Conservation (phyloP, 37 sponge, comb jelly and placozoan species). For the Eunapius fragilis region DNA sequence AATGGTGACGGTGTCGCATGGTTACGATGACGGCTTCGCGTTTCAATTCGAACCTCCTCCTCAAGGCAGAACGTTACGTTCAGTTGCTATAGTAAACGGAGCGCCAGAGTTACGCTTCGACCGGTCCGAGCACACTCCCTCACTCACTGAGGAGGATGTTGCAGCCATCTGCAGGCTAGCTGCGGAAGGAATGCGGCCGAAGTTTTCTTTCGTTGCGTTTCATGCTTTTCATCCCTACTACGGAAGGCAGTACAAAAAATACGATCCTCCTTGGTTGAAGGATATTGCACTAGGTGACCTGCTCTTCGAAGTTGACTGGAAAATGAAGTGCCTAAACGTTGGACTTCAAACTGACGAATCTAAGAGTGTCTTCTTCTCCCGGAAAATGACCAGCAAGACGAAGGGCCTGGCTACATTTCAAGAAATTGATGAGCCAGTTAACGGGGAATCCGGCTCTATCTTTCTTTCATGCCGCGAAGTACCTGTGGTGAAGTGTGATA, state of each 20-base stretch:
- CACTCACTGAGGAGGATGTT: conserved; percentile 55
- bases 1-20: too few species aligned
- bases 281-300: conserved; percentile 42
- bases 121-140: conserved; percentile 15
- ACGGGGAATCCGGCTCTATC: conserved; percentile 14
- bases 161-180: conserved; percentile 9
- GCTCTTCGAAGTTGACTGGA: conserved; percentile 52
- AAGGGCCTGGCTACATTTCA: conserved; percentile 25
- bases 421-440: conserved; percentile 22
- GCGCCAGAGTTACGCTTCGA: conserved; percentile 35
- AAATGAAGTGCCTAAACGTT: conserved; percentile 50
- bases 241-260: conserved; percentile 40
- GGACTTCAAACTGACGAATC: conserved; percentile 29
- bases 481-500: not conserved
- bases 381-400: conserved; percentile 34
- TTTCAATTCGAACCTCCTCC: conserved; percentile 13
- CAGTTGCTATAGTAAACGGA: conserved; percentile 30
- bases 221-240: conserved; percentile 24
- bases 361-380: conserved; percentile 30
- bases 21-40: conserved; percentile 8
- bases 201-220: conserved; percentile 30
- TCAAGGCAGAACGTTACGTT: conserved; percentile 22
- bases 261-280: conserved; percentile 34
- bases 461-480: conserved; percentile 27
- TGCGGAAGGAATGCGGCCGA: conserved; percentile 19